Base-by-base conservation (phyloP, 2,888 invertebrate species). In the Heliconius erato region DNA sequence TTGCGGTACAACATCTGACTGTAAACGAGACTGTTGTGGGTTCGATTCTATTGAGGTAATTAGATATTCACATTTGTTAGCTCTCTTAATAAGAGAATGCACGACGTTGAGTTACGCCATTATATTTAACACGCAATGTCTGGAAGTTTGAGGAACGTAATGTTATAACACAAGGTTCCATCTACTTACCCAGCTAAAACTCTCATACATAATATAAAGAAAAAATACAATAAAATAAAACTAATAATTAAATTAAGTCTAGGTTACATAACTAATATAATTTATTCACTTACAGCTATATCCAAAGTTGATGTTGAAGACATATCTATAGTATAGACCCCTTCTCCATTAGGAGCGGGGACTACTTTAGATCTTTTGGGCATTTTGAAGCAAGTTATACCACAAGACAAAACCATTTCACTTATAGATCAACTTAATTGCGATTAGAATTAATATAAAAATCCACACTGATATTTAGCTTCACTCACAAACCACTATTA, bases 351-450 rank as follows among this genome's bases (percentile, higher is more conserved):
- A 2, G 89, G 86, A 0, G 91, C 89, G 3, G 95, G 95, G 1
- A 92, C 92, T 85, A 96, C 95, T 89, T 95, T 96, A 14, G 90
- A 83, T 77, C 95, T 89, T 79, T 89, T 93, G 12, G 94, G 92
- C 91, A 94, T 90, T 86, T 87, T 92, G 69, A 95, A 94, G 87
- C 94, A 95, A 84, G 91, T 88, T 40, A 92, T 72, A 2, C 72
- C 72, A 72, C 72, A 26, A 19, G 72, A 3, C 16, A 44, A 91
- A 90, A 96, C 94, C 95, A 95, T 95, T 83, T 87, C 67, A 81
- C 65, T 54, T n/a, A 6, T 28, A 78, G 26, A n/a, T 14, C 4
- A 59, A 65, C 65, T 59, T 49, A 78, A 59, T 74, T 49, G 23
- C 26, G 67, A 74, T 35, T 71, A 72, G 35, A 74, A 67, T 32